Base-by-base conservation (phyloP, 2,797 vertebrate species). In the Sus cebifrons region DNA sequence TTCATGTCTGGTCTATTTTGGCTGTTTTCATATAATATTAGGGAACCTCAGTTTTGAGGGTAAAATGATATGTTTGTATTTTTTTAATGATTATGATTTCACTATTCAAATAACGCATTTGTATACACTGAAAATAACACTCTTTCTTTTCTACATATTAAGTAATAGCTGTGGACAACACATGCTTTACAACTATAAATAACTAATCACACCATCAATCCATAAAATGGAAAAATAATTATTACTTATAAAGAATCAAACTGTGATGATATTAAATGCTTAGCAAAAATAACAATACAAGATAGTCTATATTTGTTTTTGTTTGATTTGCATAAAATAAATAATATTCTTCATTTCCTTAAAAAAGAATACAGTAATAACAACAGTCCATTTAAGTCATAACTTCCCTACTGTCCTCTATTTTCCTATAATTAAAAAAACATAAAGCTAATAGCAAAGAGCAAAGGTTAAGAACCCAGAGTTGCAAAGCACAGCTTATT, bases 31-130 rank as follows among this genome's bases (percentile, higher is more conserved):
- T 40, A 88, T 96, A 98, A 95, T 94, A 97, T 71, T 40, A 98
- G 92, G 94, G 98, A 97, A 96, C 96, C 91, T 98, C 96, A 94
- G 96, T 98, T 98, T 97, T 89, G 86, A 95, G 97, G 98, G 97
- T 98, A 92, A 96, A 99, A 98, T 97, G 98, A 98, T 97, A 97
- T 78, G 89, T 96, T 82, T 98, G 71, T 52, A 67, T 74, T 96
- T 98, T 97, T 97, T 97, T 96, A 98, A 96, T 98, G 88, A 99
- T 97, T 98, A 81, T 96, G 88, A 98, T 98, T 98, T 98, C 96
- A 98, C 98, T 98, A 97, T 98, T 98, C 98, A 99, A 98, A 99
- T 58, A 99, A 98, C 94, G 97, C 96, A 98, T 97, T 98, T 94
- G 6, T 9, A 84, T 49, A 71, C 1, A 68, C n/a, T 68, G 36